These are phyloP conservation scores for Papilio protenor DNA, from an alignment of 2,888 invertebrate genomes.

Conservation along the genomic window DNA sequence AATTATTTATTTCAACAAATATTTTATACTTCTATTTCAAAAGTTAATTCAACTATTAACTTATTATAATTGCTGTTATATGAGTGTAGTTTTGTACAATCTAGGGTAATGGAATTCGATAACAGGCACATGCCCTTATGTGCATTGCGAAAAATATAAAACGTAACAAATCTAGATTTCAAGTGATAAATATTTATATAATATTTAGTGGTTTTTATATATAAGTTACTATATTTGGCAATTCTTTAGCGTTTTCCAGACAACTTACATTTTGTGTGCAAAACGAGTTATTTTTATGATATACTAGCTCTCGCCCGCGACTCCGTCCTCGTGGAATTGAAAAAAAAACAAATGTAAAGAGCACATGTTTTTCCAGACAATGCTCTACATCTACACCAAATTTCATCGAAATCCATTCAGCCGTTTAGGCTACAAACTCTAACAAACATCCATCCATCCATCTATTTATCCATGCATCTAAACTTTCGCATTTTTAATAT, in stretches of 20 bases:
- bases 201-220: constrained; percentile 3
- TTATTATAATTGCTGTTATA: neutral
- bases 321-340: too few relatives aligned
- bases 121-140: constrained; percentile 24
- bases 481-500: too few relatives aligned
- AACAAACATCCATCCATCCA: too few relatives aligned
- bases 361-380: too few relatives aligned
- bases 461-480: too few relatives aligned
- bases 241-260: neutral
- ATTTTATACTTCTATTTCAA: neutral
- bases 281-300: too few relatives aligned
- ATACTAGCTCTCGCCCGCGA: too few relatives aligned
- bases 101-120: constrained; percentile 40
- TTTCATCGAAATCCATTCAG: too few relatives aligned
- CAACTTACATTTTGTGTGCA: neutral
- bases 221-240: neutral
- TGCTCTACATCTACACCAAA: too few relatives aligned
- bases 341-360: too few relatives aligned
- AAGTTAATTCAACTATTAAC: neutral
- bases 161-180: neutral
- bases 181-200: constrained; percentile 7
- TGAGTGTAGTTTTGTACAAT: constrained; percentile 15
- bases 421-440: too few relatives aligned
- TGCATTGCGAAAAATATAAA: constrained; percentile 15
- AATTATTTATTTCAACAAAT: neutral